Percentiles rank a stretch among this genome's conserved stretches.
phyloP scores from a whole-genome alignment of 2,797 vertebrate genomes.

The Rhinophrynus dorsalis region DNA sequence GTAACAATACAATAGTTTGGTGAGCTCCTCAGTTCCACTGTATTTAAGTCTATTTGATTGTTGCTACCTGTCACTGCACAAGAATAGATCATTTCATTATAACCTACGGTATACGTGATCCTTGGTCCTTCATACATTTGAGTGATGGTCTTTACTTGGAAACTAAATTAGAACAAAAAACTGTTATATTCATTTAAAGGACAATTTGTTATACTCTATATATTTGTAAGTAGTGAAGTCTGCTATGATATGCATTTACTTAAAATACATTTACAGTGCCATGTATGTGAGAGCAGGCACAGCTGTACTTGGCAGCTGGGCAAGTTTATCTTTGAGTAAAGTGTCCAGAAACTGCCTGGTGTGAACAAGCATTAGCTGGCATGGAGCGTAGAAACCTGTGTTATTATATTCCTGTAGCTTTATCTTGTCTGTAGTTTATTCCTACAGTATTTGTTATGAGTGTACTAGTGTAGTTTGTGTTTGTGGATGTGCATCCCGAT shows the following conservation, averaged over 20 bases:
- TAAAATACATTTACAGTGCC: too few species aligned
- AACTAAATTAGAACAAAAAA: neutral
- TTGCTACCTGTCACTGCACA: neutral
- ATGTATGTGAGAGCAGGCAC: neutral
- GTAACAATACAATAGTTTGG: neutral
- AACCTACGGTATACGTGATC: too few species aligned
- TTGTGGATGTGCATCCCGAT: slow-evolving; percentile 27
- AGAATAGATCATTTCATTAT: neutral
- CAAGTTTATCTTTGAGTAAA: neutral
- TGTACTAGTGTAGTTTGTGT: neutral
- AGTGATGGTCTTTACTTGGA: neutral
- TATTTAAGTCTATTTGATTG: too few species aligned
- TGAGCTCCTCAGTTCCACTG: neutral
- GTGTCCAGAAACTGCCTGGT: neutral
- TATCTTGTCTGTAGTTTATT: neutral
- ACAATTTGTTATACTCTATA: too few species aligned
- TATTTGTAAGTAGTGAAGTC: too few species aligned
- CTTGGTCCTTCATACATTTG: neutral
- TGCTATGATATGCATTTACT: too few species aligned
- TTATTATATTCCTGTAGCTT: neutral
- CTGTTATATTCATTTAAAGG: too few species aligned
- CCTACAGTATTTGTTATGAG: neutral
- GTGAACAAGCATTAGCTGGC: neutral
- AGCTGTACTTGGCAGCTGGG: neutral
- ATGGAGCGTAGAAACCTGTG: neutral